phyloP scores from a whole-genome alignment of 2,888 invertebrate species.

The Lithodes maja region DNA sequence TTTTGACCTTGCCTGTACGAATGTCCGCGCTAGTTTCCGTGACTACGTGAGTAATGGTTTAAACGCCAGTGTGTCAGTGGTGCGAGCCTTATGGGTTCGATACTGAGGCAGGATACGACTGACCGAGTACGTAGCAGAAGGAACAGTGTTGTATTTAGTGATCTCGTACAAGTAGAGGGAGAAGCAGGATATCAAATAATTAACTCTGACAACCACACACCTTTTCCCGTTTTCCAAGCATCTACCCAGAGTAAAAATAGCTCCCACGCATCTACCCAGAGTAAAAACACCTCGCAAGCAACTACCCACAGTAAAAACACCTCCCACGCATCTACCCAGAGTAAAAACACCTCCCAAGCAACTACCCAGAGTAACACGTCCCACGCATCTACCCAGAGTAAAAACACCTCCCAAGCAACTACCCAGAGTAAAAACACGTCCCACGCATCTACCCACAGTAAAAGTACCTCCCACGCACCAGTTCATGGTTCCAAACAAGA shows the following conservation, averaged over 20 bases:
- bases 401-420: background rate
- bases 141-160: constrained; percentile 12
- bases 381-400: background rate
- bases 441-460: no score
- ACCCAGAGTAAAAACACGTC: no score
- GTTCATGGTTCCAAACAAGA: no score
- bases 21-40: background rate
- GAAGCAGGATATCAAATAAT: background rate
- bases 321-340: no score
- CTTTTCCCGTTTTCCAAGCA: no score
- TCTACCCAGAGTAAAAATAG: background rate
- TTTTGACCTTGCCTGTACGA: no score
- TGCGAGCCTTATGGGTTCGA: constrained; percentile 1
- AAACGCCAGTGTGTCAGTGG: background rate
- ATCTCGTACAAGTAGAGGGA: constrained; percentile 8
- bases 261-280: background rate
- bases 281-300: background rate
- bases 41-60: background rate
- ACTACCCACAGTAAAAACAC: no score
- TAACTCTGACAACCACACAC: background rate
- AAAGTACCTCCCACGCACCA: no score
- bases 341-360: no score
- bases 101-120: constrained; percentile 7
- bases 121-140: background rate
- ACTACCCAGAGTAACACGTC: background rate